phyloP scores from a whole-genome alignment of 2,888 invertebrate genomes.

The Campaea margaritaria region DNA sequence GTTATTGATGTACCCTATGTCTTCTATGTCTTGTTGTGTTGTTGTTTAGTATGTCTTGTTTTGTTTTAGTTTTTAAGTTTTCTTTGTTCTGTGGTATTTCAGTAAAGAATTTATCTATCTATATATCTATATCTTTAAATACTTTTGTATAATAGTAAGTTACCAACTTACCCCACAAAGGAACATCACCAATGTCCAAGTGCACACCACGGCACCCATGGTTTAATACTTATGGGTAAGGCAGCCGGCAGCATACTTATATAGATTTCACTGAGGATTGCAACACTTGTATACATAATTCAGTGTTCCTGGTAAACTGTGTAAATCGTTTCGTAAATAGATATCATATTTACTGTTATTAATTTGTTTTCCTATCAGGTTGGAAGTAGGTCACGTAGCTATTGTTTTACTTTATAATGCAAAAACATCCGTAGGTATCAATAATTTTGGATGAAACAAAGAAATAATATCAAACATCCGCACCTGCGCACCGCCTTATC shows the following conservation, averaged over 20 bases:
- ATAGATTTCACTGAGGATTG: slow-evolving; percentile 47
- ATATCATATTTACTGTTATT: slow-evolving; percentile 33
- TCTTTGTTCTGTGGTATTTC: no score
- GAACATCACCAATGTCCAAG: slow-evolving; percentile 40
- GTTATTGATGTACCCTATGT: no score
- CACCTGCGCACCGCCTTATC: slow-evolving; percentile 2
- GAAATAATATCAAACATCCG: neutral
- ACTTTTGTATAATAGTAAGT: no score
- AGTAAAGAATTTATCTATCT: no score
- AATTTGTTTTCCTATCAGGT: slow-evolving; percentile 34
- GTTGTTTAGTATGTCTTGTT: no score
- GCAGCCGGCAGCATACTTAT: slow-evolving; percentile 39
- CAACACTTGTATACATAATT: slow-evolving; percentile 40
- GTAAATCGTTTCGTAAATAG: slow-evolving; percentile 47
- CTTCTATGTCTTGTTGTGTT: no score
- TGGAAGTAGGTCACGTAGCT: slow-evolving; percentile 48
- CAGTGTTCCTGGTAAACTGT: slow-evolving; percentile 39
- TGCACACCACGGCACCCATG: slow-evolving; percentile 35
- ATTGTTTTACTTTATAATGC: slow-evolving; percentile 1
- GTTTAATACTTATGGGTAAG: slow-evolving; percentile 31
- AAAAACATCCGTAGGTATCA: neutral
- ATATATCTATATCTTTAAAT: no score
- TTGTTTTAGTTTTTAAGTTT: no score
- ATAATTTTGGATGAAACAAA: slow-evolving; percentile 25
- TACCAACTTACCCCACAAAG: slow-evolving; percentile 51